These are phyloP conservation scores for Mormyrus hasselquistii DNA, from an alignment of 2,797 vertebrate genomes.

Conservation along the genomic window DNA sequence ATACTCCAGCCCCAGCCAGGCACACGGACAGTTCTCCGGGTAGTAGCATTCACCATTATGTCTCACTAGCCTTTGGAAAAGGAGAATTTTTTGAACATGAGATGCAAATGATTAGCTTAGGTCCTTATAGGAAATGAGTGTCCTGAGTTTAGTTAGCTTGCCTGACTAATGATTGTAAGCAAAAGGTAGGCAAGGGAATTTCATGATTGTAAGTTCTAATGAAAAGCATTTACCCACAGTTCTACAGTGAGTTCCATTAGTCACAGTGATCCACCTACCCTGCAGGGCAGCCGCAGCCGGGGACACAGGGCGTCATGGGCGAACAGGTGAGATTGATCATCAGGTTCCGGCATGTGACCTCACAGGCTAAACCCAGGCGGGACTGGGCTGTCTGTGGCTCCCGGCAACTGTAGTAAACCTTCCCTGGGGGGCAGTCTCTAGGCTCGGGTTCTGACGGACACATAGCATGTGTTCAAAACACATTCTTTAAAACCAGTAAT, in stretches of 20 bases:
- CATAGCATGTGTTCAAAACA: neutral
- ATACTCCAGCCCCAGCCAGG: slow-evolving; percentile 93
- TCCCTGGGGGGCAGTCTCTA: slow-evolving; percentile 81
- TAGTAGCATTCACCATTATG: slow-evolving; percentile 80
- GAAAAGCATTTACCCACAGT: neutral
- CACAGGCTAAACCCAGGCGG: slow-evolving; percentile 78
- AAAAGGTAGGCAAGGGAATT: neutral
- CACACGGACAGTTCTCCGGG: slow-evolving; percentile 92
- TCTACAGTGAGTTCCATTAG: neutral
- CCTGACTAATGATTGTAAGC: neutral
- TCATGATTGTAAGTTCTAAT: neutral
- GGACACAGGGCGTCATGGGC: slow-evolving; percentile 84
- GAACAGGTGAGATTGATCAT: slow-evolving; percentile 97
- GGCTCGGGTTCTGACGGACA: slow-evolving; percentile 57
- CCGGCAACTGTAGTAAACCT: slow-evolving; percentile 88
- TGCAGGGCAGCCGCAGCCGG: slow-evolving; percentile 84
- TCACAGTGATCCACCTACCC: slow-evolving; percentile 65
- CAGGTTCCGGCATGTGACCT: slow-evolving; percentile 83
- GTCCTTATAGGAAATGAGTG: neutral
- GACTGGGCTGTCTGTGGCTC: slow-evolving; percentile 74
- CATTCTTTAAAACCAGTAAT: neutral
- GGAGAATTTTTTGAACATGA: slow-evolving; percentile 4
- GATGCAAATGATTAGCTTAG: slow-evolving; percentile 16
- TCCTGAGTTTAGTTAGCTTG: neutral
- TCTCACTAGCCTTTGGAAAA: slow-evolving; percentile 57